Percentiles rank a stretch among this genome's conserved stretches.
Evolutionary conservation across 1,140 invertebrate species (phyloP).

Genomic region (Colletes gigas): DNA sequence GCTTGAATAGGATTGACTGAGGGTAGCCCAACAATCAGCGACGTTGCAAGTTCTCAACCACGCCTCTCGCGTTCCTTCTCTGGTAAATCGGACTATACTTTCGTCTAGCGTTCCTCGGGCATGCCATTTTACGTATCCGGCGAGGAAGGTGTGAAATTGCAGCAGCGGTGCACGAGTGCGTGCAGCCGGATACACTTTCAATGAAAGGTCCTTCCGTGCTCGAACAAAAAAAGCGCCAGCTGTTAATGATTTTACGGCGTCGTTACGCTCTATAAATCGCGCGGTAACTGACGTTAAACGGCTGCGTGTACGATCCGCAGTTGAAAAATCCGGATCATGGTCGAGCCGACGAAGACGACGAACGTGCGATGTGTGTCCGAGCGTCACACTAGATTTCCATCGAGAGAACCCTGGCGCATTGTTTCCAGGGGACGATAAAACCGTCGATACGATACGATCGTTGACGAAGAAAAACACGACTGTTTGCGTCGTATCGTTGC

Average conservation of each 20-base stretch:
- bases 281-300: slow-evolving; percentile 22
- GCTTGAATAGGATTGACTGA: no score
- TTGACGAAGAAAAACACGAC: neutral
- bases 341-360: no score
- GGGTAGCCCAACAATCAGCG: no score
- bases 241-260: slow-evolving; percentile 35
- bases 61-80: no score
- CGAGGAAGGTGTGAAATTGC: neutral
- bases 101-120: no score
- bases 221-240: neutral
- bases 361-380: neutral
- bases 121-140: neutral
- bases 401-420: slow-evolving; percentile 4
- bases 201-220: neutral
- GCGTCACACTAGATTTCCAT: slow-evolving; percentile 33
- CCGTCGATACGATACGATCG: neutral
- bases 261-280: slow-evolving; percentile 28
- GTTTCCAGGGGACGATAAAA: slow-evolving; percentile 18
- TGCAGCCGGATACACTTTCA: neutral
- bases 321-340: slow-evolving; percentile 2
- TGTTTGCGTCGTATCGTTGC: no score
- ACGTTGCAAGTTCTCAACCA: no score
- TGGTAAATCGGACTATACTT: no score
- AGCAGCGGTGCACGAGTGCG: neutral
- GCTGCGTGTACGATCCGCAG: neutral